Base-by-base conservation (phyloP, 2,113 vertebrate species). In the Erythrolamprus reginae region DNA sequence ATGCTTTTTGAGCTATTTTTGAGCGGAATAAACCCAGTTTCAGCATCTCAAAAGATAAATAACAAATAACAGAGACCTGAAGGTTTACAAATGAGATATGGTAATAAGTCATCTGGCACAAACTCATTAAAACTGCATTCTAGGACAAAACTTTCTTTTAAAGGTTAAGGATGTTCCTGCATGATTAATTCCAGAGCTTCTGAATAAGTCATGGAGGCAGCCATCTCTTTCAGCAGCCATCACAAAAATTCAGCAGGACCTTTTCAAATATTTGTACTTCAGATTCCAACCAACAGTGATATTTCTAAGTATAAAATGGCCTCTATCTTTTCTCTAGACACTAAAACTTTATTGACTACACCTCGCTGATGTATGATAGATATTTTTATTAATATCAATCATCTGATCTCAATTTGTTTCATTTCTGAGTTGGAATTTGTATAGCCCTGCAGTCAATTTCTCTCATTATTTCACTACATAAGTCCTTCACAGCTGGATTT, bases 61-160 rank as follows among this genome's bases (percentile, higher is more conserved):
- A 47, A 86, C 17, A 19, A n/a, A 10, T 86, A 45, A 90, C 23
- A 24, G 58, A 2, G 86, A n/a, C 38, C 89, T 86, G 33, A 50
- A 87, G 58, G 84, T 84, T 90, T 51, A 86, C 38, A 90, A 61
- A 86, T 86, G 52, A 90, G 33, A 15, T 87, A 90, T 28, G n/a
- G 15, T 77, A 90, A 90, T 77, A 86, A 70, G 84, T 77, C 38
- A 87, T 82, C 50, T 55, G 38, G 33, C 52, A 38, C 48, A 77
- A 55, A 86, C 38, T 87, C 33, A 65, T 87, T 86, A 70, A 42
- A 90, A 84, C 28, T 90, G 33, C 45, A 38, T 86, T 90, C 70
- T 28, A 87, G 48, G 26, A 61, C 84, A 90, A 90, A 82, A 53
- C 38, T 61, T 50, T 58, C 21, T 86, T 86, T 42, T 77, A 77